Percentiles rank a stretch among this genome's conserved stretches.
phyloP scores from a whole-genome alignment of 2,888 invertebrate genomes.

The Leptopilina drosophilae region DNA sequence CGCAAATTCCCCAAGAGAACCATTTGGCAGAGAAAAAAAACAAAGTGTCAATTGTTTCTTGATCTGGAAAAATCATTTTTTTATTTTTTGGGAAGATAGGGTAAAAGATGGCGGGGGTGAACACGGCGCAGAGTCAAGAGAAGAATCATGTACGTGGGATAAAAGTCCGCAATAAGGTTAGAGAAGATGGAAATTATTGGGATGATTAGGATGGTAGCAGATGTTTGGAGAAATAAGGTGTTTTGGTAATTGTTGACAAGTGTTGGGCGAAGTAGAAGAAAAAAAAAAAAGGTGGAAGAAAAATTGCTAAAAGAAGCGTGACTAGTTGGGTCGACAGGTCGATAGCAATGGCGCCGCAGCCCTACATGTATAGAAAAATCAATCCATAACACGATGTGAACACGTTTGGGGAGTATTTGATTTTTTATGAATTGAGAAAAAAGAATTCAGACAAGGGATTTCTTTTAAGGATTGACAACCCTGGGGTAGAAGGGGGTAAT shows the following conservation, averaged over 20 bases:
- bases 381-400: constrained; percentile 60
- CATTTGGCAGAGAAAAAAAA: too few relatives aligned
- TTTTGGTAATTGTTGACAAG: constrained; percentile 15
- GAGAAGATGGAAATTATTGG: background rate
- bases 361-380: constrained; percentile 69
- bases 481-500: background rate
- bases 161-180: constrained; percentile 20
- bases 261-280: background rate
- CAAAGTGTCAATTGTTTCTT: background rate
- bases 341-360: constrained; percentile 74
- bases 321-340: constrained; percentile 65
- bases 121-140: constrained; percentile 26
- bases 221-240: background rate
- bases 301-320: constrained; percentile 48
- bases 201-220: background rate
- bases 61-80: background rate
- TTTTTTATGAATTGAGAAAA: too few relatives aligned
- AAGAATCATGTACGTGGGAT: background rate
- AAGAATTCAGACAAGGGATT: too few relatives aligned
- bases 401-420: too few relatives aligned
- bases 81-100: background rate
- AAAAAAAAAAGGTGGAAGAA: background rate
- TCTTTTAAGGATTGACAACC: background rate
- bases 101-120: constrained; percentile 31
- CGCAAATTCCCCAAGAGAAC: background rate